Conservation (phyloP, 2,113 vertebrate genomes). For the Cairina moschata region DNA sequence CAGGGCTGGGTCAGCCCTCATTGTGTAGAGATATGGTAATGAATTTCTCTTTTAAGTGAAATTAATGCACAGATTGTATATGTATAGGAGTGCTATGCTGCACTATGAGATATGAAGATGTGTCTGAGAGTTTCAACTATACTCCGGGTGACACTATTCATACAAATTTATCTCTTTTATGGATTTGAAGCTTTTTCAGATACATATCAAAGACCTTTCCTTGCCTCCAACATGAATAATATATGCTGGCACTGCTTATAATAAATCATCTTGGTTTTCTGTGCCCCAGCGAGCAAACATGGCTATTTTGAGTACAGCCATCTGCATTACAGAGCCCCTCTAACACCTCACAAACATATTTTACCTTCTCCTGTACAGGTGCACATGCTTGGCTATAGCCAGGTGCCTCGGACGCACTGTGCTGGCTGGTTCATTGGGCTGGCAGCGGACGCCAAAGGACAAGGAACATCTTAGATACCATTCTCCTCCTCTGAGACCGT, state of each 20-base stretch:
- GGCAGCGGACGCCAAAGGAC: neutral
- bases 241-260: slow-evolving; percentile 67
- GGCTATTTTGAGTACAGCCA: neutral
- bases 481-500: fast-evolving
- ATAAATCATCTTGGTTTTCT: slow-evolving; percentile 75
- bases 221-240: slow-evolving; percentile 76
- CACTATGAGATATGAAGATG: slow-evolving; percentile 32
- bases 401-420: fast-evolving
- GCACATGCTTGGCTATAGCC: fast-evolving
- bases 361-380: neutral
- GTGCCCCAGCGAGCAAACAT: slow-evolving; percentile 13
- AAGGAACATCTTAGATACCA: neutral
- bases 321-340: neutral
- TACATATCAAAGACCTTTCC: slow-evolving; percentile 77
- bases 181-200: slow-evolving; percentile 75
- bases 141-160: slow-evolving; percentile 67
- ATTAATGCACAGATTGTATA: slow-evolving; percentile 33
- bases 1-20: neutral
- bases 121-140: slow-evolving; percentile 50
- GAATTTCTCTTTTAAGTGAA: slow-evolving; percentile 52
- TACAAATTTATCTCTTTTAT: slow-evolving; percentile 74
- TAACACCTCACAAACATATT: neutral
- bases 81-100: neutral
- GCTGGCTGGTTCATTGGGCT: neutral
- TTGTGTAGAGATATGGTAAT: neutral